A percentile compares a stretch with the other conserved stretches of the same genome.
These are phyloP conservation scores for Craniophora ligustri DNA, from an alignment of 2,888 invertebrate genomes.

Conservation along the genomic window DNA sequence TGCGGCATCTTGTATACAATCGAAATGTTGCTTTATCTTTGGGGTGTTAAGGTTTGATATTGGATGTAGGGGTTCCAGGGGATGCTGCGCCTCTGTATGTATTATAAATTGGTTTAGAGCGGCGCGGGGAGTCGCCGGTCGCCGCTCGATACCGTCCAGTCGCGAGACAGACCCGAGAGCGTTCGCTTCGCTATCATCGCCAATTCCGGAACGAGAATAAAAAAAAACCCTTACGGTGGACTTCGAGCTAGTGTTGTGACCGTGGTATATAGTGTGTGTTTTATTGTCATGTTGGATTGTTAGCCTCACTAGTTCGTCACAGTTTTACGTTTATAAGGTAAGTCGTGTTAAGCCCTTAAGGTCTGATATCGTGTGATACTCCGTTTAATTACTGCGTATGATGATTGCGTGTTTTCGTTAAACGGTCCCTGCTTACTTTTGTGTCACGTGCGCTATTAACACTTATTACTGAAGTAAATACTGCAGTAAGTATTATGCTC, in stretches of 20 bases:
- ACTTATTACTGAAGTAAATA: slow-evolving; percentile 7
- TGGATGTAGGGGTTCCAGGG: slow-evolving; percentile 62
- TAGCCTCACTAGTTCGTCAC: slow-evolving; percentile 37
- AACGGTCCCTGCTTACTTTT: slow-evolving; percentile 17
- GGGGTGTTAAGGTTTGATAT: slow-evolving; percentile 61
- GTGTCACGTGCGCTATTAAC: slow-evolving; percentile 11
- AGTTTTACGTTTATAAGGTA: slow-evolving; percentile 35
- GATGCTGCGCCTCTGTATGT: slow-evolving; percentile 88
- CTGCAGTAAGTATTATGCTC: background rate
- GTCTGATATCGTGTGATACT: slow-evolving; percentile 25
- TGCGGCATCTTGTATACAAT: slow-evolving; percentile 75
- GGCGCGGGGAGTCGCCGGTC: slow-evolving; percentile 79
- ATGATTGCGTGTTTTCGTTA: slow-evolving; percentile 43
- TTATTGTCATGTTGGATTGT: slow-evolving; percentile 49
- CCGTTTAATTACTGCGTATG: slow-evolving; percentile 51
- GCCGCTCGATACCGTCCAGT: slow-evolving; percentile 86
- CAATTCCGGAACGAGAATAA: slow-evolving; percentile 58
- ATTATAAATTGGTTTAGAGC: slow-evolving; percentile 89
- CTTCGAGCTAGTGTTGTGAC: slow-evolving; percentile 50
- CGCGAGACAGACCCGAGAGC: slow-evolving; percentile 69
- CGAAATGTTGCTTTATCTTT: slow-evolving; percentile 52
- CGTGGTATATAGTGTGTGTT: slow-evolving; percentile 45
- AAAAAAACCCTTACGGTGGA: slow-evolving; percentile 58
- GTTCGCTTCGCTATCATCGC: slow-evolving; percentile 60
- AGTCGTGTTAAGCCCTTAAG: slow-evolving; percentile 34